Conservation (phyloP, 2,797 vertebrate species). For the Microctenopoma stevenorrisi region DNA sequence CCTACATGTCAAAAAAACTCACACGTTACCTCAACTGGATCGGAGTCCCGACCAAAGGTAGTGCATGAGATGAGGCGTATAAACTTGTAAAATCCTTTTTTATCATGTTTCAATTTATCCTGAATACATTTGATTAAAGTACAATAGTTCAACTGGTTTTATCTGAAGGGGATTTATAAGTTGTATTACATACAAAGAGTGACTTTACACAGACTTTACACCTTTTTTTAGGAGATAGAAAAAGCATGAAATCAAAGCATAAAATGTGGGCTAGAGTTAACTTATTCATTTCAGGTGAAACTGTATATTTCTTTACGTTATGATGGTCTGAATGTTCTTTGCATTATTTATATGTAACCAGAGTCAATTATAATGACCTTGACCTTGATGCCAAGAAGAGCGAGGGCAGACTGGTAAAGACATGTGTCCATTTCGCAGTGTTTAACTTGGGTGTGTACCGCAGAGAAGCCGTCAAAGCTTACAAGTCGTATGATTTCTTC, state of each 20-base stretch:
- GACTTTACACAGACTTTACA: background rate
- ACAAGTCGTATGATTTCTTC: constrained; percentile 98
- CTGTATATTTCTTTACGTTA: too few relatives aligned
- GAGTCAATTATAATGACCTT: background rate
- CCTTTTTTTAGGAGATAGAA: too few relatives aligned
- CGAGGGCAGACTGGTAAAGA: background rate
- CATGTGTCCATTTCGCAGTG: constrained; percentile 80
- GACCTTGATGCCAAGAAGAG: background rate
- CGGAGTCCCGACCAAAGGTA: constrained; percentile 97
- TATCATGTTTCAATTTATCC: background rate
- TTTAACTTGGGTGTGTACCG: constrained; percentile 98
- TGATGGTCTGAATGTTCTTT: background rate
- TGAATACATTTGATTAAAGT: too few relatives aligned
- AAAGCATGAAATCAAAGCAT: too few relatives aligned
- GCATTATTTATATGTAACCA: background rate
- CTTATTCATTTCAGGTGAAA: too few relatives aligned
- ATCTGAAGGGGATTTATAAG: too few relatives aligned
- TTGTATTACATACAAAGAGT: too few relatives aligned
- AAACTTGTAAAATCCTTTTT: background rate
- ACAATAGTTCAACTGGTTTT: too few relatives aligned
- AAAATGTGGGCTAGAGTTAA: too few relatives aligned
- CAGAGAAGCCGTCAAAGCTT: constrained; percentile 92
- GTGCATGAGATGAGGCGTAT: background rate
- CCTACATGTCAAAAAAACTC: constrained; percentile 97
- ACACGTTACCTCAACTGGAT: constrained; percentile 99